phyloP scores from a whole-genome alignment of 1,140 invertebrate species.

The Diuraphis noxia region DNA sequence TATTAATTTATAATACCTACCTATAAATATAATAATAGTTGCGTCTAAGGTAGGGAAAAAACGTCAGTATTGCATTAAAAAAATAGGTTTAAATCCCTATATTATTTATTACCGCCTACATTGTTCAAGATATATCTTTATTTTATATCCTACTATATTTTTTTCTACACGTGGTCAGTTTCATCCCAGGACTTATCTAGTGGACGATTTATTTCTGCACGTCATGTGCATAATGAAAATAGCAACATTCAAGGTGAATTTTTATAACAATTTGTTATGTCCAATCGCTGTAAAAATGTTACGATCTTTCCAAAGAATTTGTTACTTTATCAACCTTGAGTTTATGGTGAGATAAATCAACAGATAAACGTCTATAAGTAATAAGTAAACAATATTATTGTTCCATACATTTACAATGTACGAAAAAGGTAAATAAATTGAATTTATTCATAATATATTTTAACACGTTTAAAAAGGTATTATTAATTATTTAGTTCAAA shows the following conservation, averaged over 20 bases:
- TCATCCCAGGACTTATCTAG: background rate
- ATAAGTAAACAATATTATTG: background rate
- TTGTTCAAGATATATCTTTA: conserved; percentile 27
- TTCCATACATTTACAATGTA: background rate
- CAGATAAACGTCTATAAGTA: background rate
- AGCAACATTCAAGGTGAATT: background rate
- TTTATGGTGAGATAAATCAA: background rate
- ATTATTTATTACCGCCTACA: conserved; percentile 45
- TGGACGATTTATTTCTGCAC: conserved; percentile 19
- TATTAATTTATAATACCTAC: background rate
- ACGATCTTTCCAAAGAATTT: background rate
- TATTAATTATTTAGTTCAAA: background rate
- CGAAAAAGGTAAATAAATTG: too few relatives aligned
- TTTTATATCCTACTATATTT: conserved; percentile 5
- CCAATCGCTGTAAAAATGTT: conserved; percentile 16
- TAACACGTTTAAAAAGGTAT: background rate
- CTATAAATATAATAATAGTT: background rate
- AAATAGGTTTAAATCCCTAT: conserved; percentile 27
- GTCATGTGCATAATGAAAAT: conserved; percentile 36
- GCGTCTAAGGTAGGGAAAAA: background rate
- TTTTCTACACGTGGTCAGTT: conserved; percentile 29
- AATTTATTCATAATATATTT: too few relatives aligned
- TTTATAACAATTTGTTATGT: conserved; percentile 30
- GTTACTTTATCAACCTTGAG: background rate
- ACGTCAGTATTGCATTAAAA: background rate